These are phyloP conservation scores for Propithecus perrieri DNA, from an alignment of 2,797 vertebrate genomes.

Conservation along the genomic window DNA sequence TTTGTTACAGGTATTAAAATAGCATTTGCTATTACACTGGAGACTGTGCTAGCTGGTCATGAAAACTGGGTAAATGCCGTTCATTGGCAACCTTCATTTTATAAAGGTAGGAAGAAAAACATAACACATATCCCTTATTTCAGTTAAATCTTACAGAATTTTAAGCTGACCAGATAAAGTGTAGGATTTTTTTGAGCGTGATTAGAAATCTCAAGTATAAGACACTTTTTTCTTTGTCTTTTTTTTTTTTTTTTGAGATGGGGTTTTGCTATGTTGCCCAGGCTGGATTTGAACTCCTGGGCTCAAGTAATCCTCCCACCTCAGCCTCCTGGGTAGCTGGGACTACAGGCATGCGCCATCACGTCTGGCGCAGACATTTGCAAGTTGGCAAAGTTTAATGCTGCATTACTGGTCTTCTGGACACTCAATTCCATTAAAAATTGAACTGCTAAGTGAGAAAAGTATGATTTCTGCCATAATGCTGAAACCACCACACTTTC, in stretches of 20 bases:
- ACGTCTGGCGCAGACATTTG: not conserved
- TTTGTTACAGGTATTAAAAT: conserved; percentile 80
- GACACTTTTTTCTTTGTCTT: not conserved
- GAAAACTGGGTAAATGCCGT: conserved; percentile 97
- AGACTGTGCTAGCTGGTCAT: conserved; percentile 96
- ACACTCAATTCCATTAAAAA: not conserved
- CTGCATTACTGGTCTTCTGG: not conserved
- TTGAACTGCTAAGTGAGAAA: not conserved
- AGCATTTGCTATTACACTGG: conserved; percentile 91
- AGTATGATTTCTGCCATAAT: not conserved
- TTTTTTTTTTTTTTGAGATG: too few species aligned
- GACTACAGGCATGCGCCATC: not conserved
- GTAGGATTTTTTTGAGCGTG: not conserved
- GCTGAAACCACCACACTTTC: not conserved
- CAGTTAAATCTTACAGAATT: not conserved
- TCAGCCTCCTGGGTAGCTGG: not conserved
- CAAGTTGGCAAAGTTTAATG: not conserved
- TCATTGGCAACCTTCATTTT: conserved; percentile 94
- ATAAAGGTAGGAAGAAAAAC: conserved; percentile 87
- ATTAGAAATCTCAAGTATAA: not conserved
- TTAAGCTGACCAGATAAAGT: not conserved
- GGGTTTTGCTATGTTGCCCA: too few species aligned
- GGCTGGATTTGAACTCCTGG: not conserved
- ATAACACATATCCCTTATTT: not conserved
- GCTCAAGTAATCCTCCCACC: not conserved